Evolutionary conservation across 1,140 invertebrate species (phyloP), one percentile per base, ranked within the genome.

Genomic region (Lepidurus couesii): DNA sequence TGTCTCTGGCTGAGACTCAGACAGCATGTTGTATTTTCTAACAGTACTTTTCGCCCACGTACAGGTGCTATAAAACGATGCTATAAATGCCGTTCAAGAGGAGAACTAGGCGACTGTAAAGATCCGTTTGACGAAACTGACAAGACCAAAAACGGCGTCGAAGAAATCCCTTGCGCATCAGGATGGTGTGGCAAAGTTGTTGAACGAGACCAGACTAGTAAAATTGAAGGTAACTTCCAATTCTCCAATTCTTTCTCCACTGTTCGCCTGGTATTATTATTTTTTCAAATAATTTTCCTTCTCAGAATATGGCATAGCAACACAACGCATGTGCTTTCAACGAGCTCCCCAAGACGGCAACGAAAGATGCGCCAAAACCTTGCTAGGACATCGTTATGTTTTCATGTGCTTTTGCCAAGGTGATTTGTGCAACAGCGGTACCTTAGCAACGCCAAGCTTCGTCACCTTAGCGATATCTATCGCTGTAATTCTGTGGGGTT

Each of bases 171-270:
- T 0, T 97, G 95, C 84, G 92, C 93, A 10, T 95, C 94, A 8
- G 94, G 95, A 43, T 97, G 95, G 95, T 97, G 95, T 83, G 92
- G 91, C 9, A 97, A 97, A 88, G 90, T 94, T 65, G 90, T 95
- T 34, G 94, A 96, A 85, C 92, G 91, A 89, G 75, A 75, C 11
- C 43, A 74, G 78, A 76, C 42, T 74, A 11, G 78, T 43, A 73
- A 80, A 76, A 79, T 45, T 75, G 74, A 44, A 24, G 65, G 76
- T 80, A 44, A 75, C 80, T 76, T 42, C 75, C 47, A 34, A 79
- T 77, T 10, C 76, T 47, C 24, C 75, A 11, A 42, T 47, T 65
- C 13, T 65, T n/a, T 65, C 21, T 16, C 21, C 1, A 7, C 53
- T 65, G 6, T 9, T 65, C 6, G 5, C 13, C 53, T 65, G 16